phyloP scores from a whole-genome alignment of 2,888 invertebrate species.

The Trachelus iudaicus region DNA sequence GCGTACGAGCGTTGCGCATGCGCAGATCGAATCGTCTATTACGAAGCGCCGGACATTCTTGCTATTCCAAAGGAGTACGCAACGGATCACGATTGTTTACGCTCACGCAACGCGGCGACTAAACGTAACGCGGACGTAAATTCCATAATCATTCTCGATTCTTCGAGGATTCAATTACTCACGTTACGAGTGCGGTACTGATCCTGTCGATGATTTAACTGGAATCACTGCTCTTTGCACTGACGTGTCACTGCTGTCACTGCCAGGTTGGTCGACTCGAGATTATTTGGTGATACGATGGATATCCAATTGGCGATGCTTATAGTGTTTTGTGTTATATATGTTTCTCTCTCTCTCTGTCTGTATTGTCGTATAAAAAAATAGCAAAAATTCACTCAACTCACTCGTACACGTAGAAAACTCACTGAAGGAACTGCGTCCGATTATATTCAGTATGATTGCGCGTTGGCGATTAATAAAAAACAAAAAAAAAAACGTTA shows the following conservation, averaged over 20 bases:
- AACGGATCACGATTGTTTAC: background rate
- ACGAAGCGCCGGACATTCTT: background rate
- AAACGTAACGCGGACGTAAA: background rate
- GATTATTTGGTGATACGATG: background rate
- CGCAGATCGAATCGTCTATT: background rate
- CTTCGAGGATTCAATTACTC: background rate
- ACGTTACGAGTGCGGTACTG: background rate
- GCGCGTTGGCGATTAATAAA: background rate
- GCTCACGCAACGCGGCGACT: background rate
- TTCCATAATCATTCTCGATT: background rate
- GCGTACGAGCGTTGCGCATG: background rate
- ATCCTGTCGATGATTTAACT: background rate
- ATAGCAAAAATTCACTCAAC: slow-evolving; percentile 5
- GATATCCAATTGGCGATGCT: background rate
- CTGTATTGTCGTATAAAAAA: background rate
- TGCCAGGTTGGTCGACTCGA: background rate
- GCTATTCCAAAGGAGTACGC: background rate
- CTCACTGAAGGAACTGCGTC: slow-evolving; percentile 1
- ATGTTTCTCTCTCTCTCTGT: background rate
- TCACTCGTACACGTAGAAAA: slow-evolving; percentile 3
- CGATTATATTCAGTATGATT: background rate
- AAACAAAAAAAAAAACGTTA: background rate
- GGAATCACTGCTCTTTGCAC: background rate
- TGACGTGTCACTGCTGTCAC: background rate
- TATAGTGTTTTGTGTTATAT: background rate